phyloP scores from a whole-genome alignment of 2,797 vertebrate genomes.

The Bradypodion pumilum region DNA sequence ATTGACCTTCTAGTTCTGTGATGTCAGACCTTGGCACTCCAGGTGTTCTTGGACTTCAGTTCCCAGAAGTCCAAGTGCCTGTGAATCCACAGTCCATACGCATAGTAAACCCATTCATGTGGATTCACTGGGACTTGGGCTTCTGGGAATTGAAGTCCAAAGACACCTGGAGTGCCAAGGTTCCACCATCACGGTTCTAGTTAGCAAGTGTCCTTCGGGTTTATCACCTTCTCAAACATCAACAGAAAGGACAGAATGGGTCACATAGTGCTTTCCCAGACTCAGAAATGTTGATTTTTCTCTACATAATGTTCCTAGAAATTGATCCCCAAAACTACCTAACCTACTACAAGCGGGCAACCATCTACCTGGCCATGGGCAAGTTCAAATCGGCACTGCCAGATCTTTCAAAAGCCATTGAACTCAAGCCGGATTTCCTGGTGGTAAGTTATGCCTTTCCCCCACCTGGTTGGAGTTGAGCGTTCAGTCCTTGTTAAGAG shows the following conservation, averaged over 20 bases:
- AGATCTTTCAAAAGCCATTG: slow-evolving; percentile 82
- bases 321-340: slow-evolving; percentile 87
- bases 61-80: too few species aligned
- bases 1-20: background rate
- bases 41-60: too few species aligned
- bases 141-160: too few species aligned
- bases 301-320: slow-evolving; percentile 67
- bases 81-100: too few species aligned
- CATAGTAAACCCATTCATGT: too few species aligned
- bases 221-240: background rate
- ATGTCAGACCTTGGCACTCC: too few species aligned
- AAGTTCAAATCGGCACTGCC: slow-evolving; percentile 86
- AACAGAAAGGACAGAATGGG: background rate
- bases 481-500: background rate
- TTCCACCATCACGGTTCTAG: too few species aligned
- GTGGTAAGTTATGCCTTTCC: slow-evolving; percentile 72
- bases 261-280: too few species aligned
- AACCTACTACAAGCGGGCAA: slow-evolving; percentile 87
- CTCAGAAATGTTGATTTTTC: background rate
- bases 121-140: too few species aligned
- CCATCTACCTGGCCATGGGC: slow-evolving; percentile 86
- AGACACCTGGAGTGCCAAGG: too few species aligned
- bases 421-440: slow-evolving; percentile 86
- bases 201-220: background rate
- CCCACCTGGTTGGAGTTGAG: background rate